Evolutionary conservation across 2,888 invertebrate genomes (phyloP).

Genomic region (Macaria liturata): DNA sequence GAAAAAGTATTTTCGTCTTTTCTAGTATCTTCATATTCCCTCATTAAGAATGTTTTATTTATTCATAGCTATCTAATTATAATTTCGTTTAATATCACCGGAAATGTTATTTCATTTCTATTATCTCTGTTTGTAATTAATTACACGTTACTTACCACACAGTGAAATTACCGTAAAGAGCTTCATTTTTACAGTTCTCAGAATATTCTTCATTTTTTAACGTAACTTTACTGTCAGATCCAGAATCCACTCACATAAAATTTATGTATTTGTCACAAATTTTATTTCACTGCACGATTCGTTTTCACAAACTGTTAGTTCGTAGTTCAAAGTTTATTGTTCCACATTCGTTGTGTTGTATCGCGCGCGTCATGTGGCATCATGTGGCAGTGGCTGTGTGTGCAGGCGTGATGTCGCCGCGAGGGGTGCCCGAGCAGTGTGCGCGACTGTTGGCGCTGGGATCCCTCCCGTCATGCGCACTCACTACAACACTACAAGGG

Average conservation of each 20-base stretch:
- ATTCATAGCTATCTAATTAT: no score
- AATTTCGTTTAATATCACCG: neutral
- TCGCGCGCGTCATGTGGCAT: conserved; percentile 63
- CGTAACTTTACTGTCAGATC: conserved; percentile 27
- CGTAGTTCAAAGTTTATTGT: conserved; percentile 39
- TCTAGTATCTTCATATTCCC: no score
- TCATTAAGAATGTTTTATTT: no score
- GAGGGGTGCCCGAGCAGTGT: conserved; percentile 62
- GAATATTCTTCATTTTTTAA: conserved; percentile 48
- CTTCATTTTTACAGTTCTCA: conserved; percentile 64
- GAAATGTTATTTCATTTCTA: conserved; percentile 1
- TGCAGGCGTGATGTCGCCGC: conserved; percentile 51
- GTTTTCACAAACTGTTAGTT: conserved; percentile 22
- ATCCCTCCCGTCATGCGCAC: conserved; percentile 78
- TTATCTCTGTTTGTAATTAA: neutral
- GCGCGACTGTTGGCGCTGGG: conserved; percentile 74
- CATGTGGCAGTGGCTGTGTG: conserved; percentile 51
- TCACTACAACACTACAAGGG: conserved; percentile 68
- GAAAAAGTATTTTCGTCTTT: no score
- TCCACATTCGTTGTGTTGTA: no score
- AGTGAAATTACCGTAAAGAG: conserved; percentile 63
- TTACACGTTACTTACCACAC: conserved; percentile 62
- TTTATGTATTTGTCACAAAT: conserved; percentile 33
- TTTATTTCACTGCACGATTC: conserved; percentile 35
- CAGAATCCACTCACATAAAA: conserved; percentile 53